Conservation (phyloP, 2,888 invertebrate species). For the Apamea anceps region DNA sequence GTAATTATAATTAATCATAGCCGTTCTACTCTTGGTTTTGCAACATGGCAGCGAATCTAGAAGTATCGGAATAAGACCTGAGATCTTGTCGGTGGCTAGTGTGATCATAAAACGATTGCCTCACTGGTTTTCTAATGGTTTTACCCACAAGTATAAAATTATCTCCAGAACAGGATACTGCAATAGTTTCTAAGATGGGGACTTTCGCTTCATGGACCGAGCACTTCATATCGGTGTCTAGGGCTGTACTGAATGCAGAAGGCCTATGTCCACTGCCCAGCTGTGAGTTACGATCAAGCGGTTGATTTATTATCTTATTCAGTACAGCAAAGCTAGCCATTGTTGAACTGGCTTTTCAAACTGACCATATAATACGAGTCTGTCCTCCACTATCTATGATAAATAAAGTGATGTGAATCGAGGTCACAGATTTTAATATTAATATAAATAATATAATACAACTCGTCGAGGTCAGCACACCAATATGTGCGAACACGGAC, state of each 20-base stretch:
- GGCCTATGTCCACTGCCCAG: not conserved
- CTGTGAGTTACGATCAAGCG: not conserved
- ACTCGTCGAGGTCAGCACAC: conserved; percentile 21
- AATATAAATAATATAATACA: conserved; percentile 11
- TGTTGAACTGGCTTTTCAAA: not conserved
- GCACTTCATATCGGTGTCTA: not conserved
- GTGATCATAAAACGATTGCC: not conserved
- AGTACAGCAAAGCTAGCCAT: not conserved
- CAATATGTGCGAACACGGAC: not conserved
- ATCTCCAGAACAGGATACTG: not conserved
- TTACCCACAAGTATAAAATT: not conserved
- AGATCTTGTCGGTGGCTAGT: not conserved
- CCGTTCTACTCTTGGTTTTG: conserved; percentile 14
- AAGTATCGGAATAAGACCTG: not conserved
- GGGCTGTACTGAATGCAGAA: not conserved
- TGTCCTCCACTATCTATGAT: not conserved
- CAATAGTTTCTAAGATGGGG: not conserved
- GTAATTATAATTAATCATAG: conserved; percentile 34
- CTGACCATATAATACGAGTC: not conserved
- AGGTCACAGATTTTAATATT: conserved; percentile 7
- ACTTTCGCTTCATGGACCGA: not conserved
- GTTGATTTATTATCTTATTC: not conserved
- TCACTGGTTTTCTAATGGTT: not conserved
- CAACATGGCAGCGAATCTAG: conserved; percentile 14
- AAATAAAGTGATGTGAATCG: conserved; percentile 1